Percentiles rank a stretch among this genome's conserved stretches.
Evolutionary conservation across 2,888 invertebrate species (phyloP).

Genomic region (Erpobdella octoculata): DNA sequence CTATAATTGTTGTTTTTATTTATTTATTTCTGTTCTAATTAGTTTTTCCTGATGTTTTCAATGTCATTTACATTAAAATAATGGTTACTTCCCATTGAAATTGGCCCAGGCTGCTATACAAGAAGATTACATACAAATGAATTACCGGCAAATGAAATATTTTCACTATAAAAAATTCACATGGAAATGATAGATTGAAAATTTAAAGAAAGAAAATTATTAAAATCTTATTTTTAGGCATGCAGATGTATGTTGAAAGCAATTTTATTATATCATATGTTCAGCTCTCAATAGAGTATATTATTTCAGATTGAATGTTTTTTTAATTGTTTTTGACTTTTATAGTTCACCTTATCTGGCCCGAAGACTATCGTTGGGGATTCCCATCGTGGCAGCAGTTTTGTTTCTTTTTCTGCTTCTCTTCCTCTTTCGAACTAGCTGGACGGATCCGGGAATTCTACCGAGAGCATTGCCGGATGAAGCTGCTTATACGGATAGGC

Average conservation of each 20-base stretch:
- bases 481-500: constrained; percentile 79
- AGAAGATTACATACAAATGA: no score
- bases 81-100: no score
- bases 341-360: constrained; percentile 57
- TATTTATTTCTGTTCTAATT: no score
- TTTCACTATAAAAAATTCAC: no score
- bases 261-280: not conserved
- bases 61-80: no score
- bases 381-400: constrained; percentile 32
- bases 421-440: constrained; percentile 81
- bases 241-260: no score
- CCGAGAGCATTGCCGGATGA: constrained; percentile 77
- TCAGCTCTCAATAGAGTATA: not conserved
- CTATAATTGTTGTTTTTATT: no score
- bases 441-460: constrained; percentile 87
- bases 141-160: no score
- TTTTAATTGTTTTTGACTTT: constrained; percentile 5
- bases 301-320: not conserved
- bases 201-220: no score
- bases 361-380: constrained; percentile 71
- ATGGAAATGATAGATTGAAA: no score
- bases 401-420: constrained; percentile 79
- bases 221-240: not conserved
- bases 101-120: no score
- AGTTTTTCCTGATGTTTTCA: no score